Evolutionary conservation across 2,888 invertebrate genomes (phyloP).

Genomic region (Congeria kusceri): DNA sequence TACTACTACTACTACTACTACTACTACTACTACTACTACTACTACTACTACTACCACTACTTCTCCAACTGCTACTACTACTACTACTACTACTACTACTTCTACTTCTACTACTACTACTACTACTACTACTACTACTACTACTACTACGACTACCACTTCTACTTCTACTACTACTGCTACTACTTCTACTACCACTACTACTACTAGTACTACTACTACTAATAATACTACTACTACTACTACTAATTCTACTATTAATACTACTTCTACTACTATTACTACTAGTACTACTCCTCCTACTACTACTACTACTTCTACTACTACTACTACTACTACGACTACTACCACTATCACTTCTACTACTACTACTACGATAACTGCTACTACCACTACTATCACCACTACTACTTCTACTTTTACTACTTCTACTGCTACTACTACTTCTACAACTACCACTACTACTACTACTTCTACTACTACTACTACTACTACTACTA

Average conservation of each 20-base stretch:
- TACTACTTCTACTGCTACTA: slow-evolving; percentile 4
- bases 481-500: slow-evolving; percentile 10
- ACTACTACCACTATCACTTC: neutral
- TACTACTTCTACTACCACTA: slow-evolving; percentile 2
- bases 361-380: neutral
- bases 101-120: slow-evolving; percentile 1
- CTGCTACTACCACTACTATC: neutral
- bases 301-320: neutral
- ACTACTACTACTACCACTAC: slow-evolving; percentile 6
- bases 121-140: slow-evolving; percentile 2
- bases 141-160: slow-evolving; percentile 1
- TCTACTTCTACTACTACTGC: slow-evolving; percentile 4
- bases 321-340: neutral
- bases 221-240: no score
- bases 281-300: neutral
- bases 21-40: slow-evolving; percentile 5
- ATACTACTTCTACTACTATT: neutral
- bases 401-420: neutral
- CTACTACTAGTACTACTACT: no score
- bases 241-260: no score
- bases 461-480: slow-evolving; percentile 8
- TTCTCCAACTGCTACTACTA: neutral
- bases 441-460: slow-evolving; percentile 3
- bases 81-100: slow-evolving; percentile 8
- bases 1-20: slow-evolving; percentile 10